Evolutionary conservation across 2,797 vertebrate species (phyloP), one percentile per base, ranked within the genome.

Genomic region (Acanthurus tractus): DNA sequence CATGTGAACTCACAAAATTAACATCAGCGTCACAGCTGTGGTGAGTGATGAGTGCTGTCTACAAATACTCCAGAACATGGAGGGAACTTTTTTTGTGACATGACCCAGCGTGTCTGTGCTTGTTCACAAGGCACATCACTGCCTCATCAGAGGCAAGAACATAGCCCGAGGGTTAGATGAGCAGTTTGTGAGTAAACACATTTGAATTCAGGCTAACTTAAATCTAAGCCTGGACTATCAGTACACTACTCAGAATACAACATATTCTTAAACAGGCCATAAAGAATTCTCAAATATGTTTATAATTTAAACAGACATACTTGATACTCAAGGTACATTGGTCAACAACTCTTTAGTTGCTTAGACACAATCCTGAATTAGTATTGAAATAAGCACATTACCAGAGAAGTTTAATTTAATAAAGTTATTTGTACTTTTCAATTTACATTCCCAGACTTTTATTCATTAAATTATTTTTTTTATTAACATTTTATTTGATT

Each of bases 41-140:
- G 45, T 46, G 23, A 63, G 8, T 7, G 10, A 66, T 25, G 11
- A 42, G 11, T 65, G 46, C 2, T 15, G 29, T 54, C n/a, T 29
- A 36, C 17, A 61, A 48, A 44, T 52, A 22, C 22, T 23, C 14
- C 18, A 0, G 13, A 0, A 45, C 4, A 6, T 45, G 25, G 23
- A 13, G 9, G 11, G 57, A 44, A 20, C 22, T 42, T 13, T 53
- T 54, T 22, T 55, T 17, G 8, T 6, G 14, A 53, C 78, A 48
- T 58, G 84, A 63, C 3, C 1, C 45, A 67, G 18, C 84, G 18
- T 78, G 86, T 78, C 40, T 25, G 36, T 57, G 29, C 79, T 42
- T 46, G 61, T n/a, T 49, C 40, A 29, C 8, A 23, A 12, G 13
- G 22, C 14, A 38, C 29, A 5, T 65, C 9, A 9, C 20, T 40